Evolutionary conservation across 2,888 invertebrate genomes (phyloP), one percentile per base, ranked within the genome.

Genomic region (Chymomyza amoena): DNA sequence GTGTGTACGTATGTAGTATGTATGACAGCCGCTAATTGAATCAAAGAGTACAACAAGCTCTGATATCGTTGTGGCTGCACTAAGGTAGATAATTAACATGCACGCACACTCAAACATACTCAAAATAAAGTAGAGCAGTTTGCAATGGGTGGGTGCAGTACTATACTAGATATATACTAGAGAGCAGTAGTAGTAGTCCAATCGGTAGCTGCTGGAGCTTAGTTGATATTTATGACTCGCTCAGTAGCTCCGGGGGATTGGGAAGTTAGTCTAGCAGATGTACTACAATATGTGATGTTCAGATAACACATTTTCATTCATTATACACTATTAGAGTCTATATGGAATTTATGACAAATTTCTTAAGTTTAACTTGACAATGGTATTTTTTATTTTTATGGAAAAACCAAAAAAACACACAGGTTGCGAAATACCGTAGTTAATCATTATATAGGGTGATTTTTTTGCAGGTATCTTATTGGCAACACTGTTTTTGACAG

Each of bases 11-110:
- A 4, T 32, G 9, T 32, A 32, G 32, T 6, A 32, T 32, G 32
- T 20, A 73, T 78, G 77, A 73, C 77, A 74, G 72, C 69, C 77
- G 74, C 81, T 84, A 84, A 84, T 84, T 84, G 84, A 84, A 86
- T 84, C 84, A 86, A 67, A 76, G 81, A 76, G 76, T 70, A 70
- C 28, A 62, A 16, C 56, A 60, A 57, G 28, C 28, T 20, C 25
- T 57, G 25, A 20, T 57, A 20, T 57, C 20, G 54, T 25, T 36
- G 54, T 62, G 62, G 45, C 51, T 54, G 61, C 9, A 28, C 25
- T 50, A 61, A 79, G 73, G 71, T 82, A 65, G 63, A 78, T 77
- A 78, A 84, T 81, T 82, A 84, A 74, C 82, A 84, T 84, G n/a
- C 54, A 54, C 16, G 45, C 10, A 45, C 20, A 15, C 39, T 45